Base-by-base conservation (phyloP, 2,797 vertebrate genomes). In the Siniperca undulata region DNA sequence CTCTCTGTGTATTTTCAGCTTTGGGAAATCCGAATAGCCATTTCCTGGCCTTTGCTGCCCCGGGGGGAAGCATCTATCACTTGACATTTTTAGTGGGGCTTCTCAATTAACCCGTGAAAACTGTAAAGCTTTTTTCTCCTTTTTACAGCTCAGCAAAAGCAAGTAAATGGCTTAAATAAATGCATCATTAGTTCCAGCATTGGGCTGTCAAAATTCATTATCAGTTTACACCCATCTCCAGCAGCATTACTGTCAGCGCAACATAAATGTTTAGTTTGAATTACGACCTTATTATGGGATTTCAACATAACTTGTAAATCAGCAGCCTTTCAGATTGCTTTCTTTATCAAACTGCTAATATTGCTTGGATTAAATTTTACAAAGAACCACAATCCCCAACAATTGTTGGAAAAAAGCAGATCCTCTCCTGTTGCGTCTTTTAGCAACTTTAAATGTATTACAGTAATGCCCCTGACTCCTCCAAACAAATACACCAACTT, bases 81-180 rank as follows among this genome's bases (percentile, higher is more conserved):
- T 89, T 89, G 93, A 94, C 93, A 70, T 94, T 94, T 95, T 95
- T 93, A 95, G 89, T 91, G 92, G 74, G 55, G 80, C 91, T 94
- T 92, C 78, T 93, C 91, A 94, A 94, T 96, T 94, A 95, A 94
- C 91, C 94, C 90, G 86, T 94, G 91, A 95, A 92, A 93, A 94
- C 94, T 94, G 91, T 89, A 92, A 88, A 81, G 89, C 86, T 83
- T 80, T 67, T 80, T 85, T 79, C 84, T 70, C 69, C 83, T 84
- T 73, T 90, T 90, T 90, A 88, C 88, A 81, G 84, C 92, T 85
- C 75, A 59, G 84, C 79, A 89, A 91, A 92, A 87, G 85, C 91
- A 88, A 90, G 89, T 87, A 85, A 92, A 93, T 88, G 66, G 83
- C 87, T 93, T 94, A 87, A 94, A 94, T 92, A 93, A 95, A 94